These are phyloP conservation scores for Anarrhichthys ocellatus DNA, from an alignment of 2,113 vertebrate species.

Conservation along the genomic window DNA sequence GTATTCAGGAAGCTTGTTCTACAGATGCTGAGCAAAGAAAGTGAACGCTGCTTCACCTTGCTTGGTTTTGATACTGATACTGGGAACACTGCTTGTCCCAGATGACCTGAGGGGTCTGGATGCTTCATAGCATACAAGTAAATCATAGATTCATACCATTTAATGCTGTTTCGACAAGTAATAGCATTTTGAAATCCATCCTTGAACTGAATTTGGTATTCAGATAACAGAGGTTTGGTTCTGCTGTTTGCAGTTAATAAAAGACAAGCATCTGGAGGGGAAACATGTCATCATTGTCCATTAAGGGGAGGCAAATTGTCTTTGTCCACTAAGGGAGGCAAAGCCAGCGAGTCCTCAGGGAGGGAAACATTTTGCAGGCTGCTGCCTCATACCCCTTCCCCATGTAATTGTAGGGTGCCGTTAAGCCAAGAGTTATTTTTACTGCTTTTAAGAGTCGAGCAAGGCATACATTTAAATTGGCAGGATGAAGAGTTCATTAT, in stretches of 20 bases:
- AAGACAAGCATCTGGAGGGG: background rate
- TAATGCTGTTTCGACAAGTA: background rate
- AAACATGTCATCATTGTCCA: conserved; percentile 16
- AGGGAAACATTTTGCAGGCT: conserved; percentile 43
- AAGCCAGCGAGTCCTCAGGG: conserved; percentile 23
- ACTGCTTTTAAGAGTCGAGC: conserved; percentile 65
- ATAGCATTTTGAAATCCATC: background rate
- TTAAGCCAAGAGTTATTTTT: conserved; percentile 74
- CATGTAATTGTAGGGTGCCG: conserved; percentile 74
- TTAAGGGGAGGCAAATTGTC: conserved; percentile 17
- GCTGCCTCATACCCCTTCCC: conserved; percentile 58
- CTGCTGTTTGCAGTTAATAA: conserved; percentile 6
- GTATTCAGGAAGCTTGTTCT: background rate
- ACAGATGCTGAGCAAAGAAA: background rate
- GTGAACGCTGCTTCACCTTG: background rate
- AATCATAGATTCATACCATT: background rate
- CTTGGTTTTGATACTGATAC: background rate
- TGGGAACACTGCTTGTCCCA: background rate
- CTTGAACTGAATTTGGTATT: background rate
- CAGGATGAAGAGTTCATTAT: conserved; percentile 62
- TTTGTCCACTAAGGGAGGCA: conserved; percentile 24
- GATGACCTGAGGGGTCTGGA: background rate
- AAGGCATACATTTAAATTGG: conserved; percentile 49
- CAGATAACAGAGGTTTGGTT: background rate
- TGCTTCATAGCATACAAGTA: background rate